Conservation (phyloP, 2,888 invertebrate genomes). For the Stenodema calcarata region DNA sequence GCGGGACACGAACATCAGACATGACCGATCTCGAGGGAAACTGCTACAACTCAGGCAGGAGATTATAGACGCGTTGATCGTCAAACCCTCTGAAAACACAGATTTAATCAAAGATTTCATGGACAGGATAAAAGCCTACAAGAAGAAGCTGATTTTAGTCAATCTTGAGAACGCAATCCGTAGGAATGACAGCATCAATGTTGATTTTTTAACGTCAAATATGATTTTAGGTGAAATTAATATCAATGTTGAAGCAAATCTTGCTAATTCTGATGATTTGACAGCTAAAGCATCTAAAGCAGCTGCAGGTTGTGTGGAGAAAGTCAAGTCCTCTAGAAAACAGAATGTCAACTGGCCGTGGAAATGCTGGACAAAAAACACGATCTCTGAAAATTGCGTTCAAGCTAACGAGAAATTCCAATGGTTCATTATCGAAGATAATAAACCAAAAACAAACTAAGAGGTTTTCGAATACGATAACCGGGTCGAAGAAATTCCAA, state of each 20-base stretch:
- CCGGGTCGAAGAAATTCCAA: not conserved
- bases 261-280: not conserved
- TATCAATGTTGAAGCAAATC: not conserved
- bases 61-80: not conserved
- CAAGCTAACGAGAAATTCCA: not conserved
- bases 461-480: not conserved
- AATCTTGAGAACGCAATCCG: not conserved
- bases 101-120: not conserved
- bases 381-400: not conserved
- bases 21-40: not conserved
- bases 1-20: not conserved
- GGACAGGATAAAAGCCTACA: not conserved
- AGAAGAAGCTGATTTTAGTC: not conserved
- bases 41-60: not conserved
- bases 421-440: too few species aligned
- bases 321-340: not conserved
- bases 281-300: not conserved
- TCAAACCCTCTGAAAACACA: not conserved
- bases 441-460: not conserved
- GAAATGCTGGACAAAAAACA: not conserved
- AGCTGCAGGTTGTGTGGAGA: not conserved
- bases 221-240: not conserved
- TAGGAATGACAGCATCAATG: not conserved
- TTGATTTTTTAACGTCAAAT: not conserved
- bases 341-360: not conserved